A percentile compares a stretch with the other conserved stretches of the same genome.
phyloP scores from a whole-genome alignment of 2,888 invertebrate genomes.

The Cremastinae sp. region DNA sequence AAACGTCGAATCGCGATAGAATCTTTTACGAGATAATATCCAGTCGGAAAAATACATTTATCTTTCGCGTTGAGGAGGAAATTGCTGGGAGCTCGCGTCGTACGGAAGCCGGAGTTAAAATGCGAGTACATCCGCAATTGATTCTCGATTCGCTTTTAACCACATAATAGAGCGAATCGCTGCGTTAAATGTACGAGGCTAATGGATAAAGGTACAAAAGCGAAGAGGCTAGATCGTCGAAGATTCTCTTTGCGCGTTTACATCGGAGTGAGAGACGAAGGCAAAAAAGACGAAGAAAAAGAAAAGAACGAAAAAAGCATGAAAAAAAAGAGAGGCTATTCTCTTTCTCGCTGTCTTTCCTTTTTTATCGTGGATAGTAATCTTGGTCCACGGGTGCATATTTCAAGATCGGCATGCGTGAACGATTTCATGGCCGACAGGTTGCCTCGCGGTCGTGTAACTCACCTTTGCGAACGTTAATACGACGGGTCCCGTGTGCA shows the following conservation, averaged over 20 bases:
- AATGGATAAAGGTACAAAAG: slow-evolving; percentile 33
- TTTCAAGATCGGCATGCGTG: slow-evolving; percentile 79
- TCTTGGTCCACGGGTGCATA: slow-evolving; percentile 77
- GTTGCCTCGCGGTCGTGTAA: slow-evolving; percentile 79
- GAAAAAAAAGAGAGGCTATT: slow-evolving; percentile 62
- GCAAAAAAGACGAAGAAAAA: slow-evolving; percentile 4
- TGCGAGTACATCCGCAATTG: slow-evolving; percentile 34
- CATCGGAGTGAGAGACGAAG: neutral
- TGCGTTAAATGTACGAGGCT: slow-evolving; percentile 26
- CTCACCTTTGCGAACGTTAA: slow-evolving; percentile 77
- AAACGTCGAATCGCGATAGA: slow-evolving; percentile 13
- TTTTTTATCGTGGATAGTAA: slow-evolving; percentile 72
- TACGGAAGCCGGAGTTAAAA: slow-evolving; percentile 9
- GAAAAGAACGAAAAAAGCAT: neutral
- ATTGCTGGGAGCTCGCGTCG: slow-evolving; percentile 15
- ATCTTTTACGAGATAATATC: neutral
- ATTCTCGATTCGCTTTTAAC: slow-evolving; percentile 43
- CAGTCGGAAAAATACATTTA: too few relatives aligned
- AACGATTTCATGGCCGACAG: slow-evolving; percentile 79
- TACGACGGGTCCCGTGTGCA: slow-evolving; percentile 70
- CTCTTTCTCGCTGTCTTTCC: slow-evolving; percentile 38
- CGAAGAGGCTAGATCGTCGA: slow-evolving; percentile 21
- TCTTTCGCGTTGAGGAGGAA: too few relatives aligned
- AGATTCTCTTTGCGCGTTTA: slow-evolving; percentile 6
- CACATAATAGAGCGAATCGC: slow-evolving; percentile 21